phyloP scores from a whole-genome alignment of 2,888 invertebrate genomes.

The Scaptomyza cyrtandrae region DNA sequence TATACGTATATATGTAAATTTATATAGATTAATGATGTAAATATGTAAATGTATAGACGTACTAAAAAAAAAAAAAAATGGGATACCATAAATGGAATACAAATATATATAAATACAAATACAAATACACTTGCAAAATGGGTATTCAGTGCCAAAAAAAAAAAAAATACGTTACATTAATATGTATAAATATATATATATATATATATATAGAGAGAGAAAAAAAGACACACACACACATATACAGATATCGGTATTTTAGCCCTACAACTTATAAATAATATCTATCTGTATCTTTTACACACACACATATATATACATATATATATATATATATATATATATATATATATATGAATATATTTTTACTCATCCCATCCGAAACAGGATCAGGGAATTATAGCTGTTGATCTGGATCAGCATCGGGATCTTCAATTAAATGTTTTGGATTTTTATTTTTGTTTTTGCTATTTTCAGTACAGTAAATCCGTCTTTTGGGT shows the following conservation, averaged over 20 bases:
- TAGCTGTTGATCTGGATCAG: neutral
- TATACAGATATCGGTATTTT: conserved; percentile 35
- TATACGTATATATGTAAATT: conserved; percentile 38
- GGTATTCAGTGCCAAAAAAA: conserved; percentile 53
- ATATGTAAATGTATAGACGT: conserved; percentile 37
- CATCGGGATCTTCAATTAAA: neutral
- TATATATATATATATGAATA: conserved; percentile 8
- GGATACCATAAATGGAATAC: conserved; percentile 58
- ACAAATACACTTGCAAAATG: conserved; percentile 49
- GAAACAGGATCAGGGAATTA: too few relatives aligned
- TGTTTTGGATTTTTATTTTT: neutral
- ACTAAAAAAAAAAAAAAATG: conserved; percentile 38
- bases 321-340: conserved; percentile 4
- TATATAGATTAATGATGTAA: conserved; percentile 7
- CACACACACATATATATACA: conserved; percentile 35
- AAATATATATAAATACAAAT: conserved; percentile 41
- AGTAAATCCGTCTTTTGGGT: conserved; percentile 84
- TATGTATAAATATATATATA: conserved; percentile 43
- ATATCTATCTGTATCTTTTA: conserved; percentile 44
- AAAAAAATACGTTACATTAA: conserved; percentile 51
- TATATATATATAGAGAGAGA: conserved; percentile 35
- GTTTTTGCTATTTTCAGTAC: conserved; percentile 67
- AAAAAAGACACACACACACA: conserved; percentile 22
- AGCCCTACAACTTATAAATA: conserved; percentile 57
- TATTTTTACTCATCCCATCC: too few relatives aligned